phyloP scores from a whole-genome alignment of 1,140 invertebrate species.

The Drosophila ogumai region DNA sequence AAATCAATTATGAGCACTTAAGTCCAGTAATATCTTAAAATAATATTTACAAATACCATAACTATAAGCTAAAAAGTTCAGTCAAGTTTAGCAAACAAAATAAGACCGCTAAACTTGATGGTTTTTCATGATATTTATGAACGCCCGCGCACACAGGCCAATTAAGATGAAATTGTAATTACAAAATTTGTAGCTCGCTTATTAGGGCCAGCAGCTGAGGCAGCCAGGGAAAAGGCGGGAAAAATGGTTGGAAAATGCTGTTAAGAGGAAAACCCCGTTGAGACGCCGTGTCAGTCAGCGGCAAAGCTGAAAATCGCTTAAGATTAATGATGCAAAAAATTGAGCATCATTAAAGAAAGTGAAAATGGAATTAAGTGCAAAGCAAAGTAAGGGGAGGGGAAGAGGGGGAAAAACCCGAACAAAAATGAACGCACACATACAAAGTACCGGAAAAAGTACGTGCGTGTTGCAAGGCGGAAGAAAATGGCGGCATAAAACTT shows the following conservation, averaged over 20 bases:
- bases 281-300: constrained; percentile 58
- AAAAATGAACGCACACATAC: not conserved
- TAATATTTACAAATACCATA: not conserved
- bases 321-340: constrained; percentile 83
- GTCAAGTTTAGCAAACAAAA: not conserved
- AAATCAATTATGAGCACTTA: constrained; percentile 9
- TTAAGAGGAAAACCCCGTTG: constrained; percentile 39
- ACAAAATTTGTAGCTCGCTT: constrained; percentile 44
- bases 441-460: constrained; percentile 27
- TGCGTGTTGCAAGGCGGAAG: constrained; percentile 69
- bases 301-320: constrained; percentile 77
- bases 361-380: constrained; percentile 82
- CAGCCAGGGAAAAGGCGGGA: too few species aligned
- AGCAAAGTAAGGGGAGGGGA: not conserved
- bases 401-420: not conserved
- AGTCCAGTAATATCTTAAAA: too few species aligned
- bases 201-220: constrained; percentile 42
- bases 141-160: not conserved
- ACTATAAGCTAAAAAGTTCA: not conserved
- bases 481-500: constrained; percentile 77
- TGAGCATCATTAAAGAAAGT: constrained; percentile 80
- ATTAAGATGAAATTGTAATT: constrained; percentile 44
- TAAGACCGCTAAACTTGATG: constrained; percentile 13
- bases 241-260: not conserved
- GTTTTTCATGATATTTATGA: constrained; percentile 19